These are phyloP conservation scores for Amiota minor DNA, from an alignment of 2,888 invertebrate genomes.

Conservation along the genomic window DNA sequence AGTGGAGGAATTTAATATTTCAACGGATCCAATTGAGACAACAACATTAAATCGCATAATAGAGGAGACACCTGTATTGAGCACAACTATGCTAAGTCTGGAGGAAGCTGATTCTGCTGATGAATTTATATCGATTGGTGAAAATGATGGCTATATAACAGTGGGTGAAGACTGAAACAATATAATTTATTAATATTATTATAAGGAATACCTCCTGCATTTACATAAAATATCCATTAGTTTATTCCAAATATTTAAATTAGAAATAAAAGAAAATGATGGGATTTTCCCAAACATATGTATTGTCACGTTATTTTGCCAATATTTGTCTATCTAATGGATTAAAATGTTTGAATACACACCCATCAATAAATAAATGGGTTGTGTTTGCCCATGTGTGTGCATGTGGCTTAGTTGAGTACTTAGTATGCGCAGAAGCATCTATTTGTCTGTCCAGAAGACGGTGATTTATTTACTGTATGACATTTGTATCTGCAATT, in stretches of 20 bases:
- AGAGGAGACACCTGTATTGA: neutral
- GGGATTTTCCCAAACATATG: neutral
- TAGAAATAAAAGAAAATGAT: neutral
- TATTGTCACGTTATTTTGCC: neutral
- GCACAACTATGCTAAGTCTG: neutral
- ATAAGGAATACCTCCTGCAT: neutral
- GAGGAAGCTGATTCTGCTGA: constrained; percentile 7
- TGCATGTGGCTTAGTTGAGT: neutral
- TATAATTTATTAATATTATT: neutral
- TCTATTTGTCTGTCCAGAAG: neutral
- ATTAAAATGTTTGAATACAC: no score
- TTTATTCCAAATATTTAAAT: neutral
- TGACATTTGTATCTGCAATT: neutral
- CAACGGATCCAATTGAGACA: constrained; percentile 13
- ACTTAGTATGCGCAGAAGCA: constrained; percentile 23
- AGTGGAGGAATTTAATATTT: constrained; percentile 16
- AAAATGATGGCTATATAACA: constrained; percentile 52
- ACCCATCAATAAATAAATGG: no score
- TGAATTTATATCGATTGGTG: constrained; percentile 50
- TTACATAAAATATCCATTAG: neutral
- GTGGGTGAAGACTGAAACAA: constrained; percentile 50
- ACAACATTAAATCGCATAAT: constrained; percentile 33
- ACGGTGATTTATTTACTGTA: neutral
- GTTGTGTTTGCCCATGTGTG: constrained; percentile 10
- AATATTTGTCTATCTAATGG: no score